Percentiles rank a stretch among this genome's conserved stretches.
These are phyloP conservation scores for Dinocampus coccinellae DNA, from an alignment of 2,888 invertebrate genomes.

Conservation along the genomic window DNA sequence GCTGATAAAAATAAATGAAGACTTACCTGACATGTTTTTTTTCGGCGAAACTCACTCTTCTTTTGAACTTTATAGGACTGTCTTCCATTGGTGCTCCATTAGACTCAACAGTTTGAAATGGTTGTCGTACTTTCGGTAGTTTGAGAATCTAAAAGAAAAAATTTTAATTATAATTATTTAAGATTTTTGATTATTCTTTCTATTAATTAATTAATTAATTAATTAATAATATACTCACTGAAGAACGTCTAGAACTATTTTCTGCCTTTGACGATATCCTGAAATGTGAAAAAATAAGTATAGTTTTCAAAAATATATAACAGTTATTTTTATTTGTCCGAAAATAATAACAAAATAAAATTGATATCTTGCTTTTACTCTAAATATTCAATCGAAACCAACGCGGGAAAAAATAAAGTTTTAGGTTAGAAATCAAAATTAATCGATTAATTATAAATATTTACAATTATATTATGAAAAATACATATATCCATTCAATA, in stretches of 20 bases:
- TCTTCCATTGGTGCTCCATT: conserved; percentile 50
- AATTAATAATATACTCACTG: conserved; percentile 48
- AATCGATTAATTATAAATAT: background rate
- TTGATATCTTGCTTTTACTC: too few species aligned
- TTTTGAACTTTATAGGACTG: conserved; percentile 54
- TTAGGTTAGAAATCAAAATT: background rate
- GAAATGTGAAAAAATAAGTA: background rate
- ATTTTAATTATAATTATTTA: background rate
- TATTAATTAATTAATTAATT: background rate
- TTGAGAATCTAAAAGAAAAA: conserved; percentile 58
- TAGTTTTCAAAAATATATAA: too few species aligned
- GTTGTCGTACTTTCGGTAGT: conserved; percentile 53
- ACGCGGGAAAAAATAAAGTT: background rate
- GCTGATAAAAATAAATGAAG: background rate
- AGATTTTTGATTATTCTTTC: background rate
- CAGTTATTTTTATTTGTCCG: too few species aligned
- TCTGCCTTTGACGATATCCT: conserved; percentile 44
- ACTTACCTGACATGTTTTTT: conserved; percentile 63
- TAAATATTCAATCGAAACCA: too few species aligned
- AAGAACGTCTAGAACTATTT: conserved; percentile 54
- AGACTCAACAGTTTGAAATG: conserved; percentile 52
- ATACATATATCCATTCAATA: background rate
- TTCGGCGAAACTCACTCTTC: conserved; percentile 64
- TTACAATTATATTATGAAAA: background rate
- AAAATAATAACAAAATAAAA: too few species aligned